A percentile compares a stretch with the other conserved stretches of the same genome.
Conservation (phyloP, 2,113 vertebrate species). For the Mustelus asterias region DNA sequence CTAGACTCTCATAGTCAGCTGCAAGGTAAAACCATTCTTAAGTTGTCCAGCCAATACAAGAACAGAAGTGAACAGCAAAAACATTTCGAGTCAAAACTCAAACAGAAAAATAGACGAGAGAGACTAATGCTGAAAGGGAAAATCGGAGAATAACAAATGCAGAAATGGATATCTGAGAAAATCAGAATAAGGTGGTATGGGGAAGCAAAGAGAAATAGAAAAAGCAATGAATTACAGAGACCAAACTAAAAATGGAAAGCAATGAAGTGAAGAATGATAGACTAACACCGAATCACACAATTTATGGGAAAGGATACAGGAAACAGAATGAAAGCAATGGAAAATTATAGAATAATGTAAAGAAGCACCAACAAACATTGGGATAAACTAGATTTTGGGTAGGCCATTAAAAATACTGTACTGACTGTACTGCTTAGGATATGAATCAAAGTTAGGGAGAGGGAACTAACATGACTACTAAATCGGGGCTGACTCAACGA, state of each 20-base stretch:
- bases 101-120: not conserved
- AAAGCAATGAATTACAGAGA: not conserved
- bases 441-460: not conserved
- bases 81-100: not conserved
- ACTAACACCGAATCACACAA: not conserved
- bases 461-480: not conserved
- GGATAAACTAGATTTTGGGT: not conserved
- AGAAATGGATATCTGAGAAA: not conserved
- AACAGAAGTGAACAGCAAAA: not conserved
- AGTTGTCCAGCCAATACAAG: not conserved
- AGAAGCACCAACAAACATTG: not conserved
- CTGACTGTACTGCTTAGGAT: not conserved
- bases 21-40: not conserved
- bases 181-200: not conserved
- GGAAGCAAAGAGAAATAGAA: not conserved
- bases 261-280: not conserved
- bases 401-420: not conserved
- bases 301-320: not conserved
- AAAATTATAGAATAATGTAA: not conserved
- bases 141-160: not conserved
- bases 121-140: not conserved
- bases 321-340: not conserved
- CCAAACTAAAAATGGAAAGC: not conserved
- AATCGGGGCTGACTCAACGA: not conserved
- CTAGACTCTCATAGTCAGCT: not conserved